These are phyloP conservation scores for Plotosus lineatus DNA, from an alignment of 2,113 vertebrate species.

Conservation along the genomic window DNA sequence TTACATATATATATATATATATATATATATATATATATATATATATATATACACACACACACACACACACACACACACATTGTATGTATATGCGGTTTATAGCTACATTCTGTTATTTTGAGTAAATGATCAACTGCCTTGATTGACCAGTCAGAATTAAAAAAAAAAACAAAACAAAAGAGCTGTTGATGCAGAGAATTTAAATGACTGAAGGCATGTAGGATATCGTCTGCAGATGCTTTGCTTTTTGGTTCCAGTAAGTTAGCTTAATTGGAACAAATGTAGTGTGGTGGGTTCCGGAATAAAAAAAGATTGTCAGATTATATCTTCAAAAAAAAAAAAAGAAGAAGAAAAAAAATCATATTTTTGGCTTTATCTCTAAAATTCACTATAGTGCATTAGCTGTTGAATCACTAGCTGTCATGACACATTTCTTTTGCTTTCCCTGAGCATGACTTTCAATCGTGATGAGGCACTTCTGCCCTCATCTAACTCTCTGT, in stretches of 20 bases:
- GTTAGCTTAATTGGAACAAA: conserved; percentile 42
- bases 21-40: no score
- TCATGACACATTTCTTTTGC: conserved; percentile 16
- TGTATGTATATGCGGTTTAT: no score
- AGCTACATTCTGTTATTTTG: no score
- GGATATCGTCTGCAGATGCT: conserved; percentile 3
- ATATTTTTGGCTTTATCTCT: conserved; percentile 13
- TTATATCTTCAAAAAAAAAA: neutral
- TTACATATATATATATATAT: no score
- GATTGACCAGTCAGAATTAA: no score
- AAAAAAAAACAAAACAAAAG: no score
- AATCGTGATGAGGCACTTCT: conserved; percentile 8
- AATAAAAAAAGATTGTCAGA: neutral
- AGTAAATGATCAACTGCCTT: no score
- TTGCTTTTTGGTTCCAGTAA: conserved; percentile 42
- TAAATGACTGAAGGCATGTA: neutral
- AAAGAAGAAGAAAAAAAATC: no score
- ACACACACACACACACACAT: no score
- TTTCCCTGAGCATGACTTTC: conserved; percentile 3
- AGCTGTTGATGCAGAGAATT: neutral
- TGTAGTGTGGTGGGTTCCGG: neutral
- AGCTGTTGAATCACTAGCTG: neutral
- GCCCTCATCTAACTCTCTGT: neutral
- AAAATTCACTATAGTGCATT: conserved; percentile 6
- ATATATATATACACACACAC: no score